phyloP scores from a whole-genome alignment of 2,797 vertebrate genomes.

The Lerista edwardsae region DNA sequence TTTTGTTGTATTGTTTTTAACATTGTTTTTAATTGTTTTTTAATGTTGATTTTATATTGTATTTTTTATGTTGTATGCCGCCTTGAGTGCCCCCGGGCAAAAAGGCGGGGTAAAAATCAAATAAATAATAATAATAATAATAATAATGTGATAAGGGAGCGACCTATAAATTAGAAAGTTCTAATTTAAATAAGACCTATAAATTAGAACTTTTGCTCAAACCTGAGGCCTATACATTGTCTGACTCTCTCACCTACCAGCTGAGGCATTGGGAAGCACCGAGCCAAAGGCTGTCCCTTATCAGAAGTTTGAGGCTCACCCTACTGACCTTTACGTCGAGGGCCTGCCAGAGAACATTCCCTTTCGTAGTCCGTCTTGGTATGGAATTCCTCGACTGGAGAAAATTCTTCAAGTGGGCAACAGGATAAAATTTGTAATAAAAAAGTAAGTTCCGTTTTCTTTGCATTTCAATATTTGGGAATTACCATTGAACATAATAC shows the following conservation, averaged over 20 bases:
- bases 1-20: too few relatives aligned
- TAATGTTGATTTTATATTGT: too few relatives aligned
- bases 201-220: not conserved
- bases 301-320: slow-evolving; percentile 81
- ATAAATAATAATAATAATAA: too few relatives aligned
- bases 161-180: not conserved
- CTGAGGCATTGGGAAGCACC: slow-evolving; percentile 76
- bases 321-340: slow-evolving; percentile 79
- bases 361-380: slow-evolving; percentile 82
- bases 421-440: slow-evolving; percentile 82
- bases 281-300: slow-evolving; percentile 82
- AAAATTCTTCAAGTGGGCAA: slow-evolving; percentile 78
- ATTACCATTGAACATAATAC: not conserved
- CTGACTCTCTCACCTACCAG: slow-evolving; percentile 62
- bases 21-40: too few relatives aligned
- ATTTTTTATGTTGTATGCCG: too few relatives aligned
- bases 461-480: not conserved
- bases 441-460: slow-evolving; percentile 70
- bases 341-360: slow-evolving; percentile 81
- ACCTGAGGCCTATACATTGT: not conserved
- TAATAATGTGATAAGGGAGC: not conserved
- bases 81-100: too few relatives aligned
- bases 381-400: slow-evolving; percentile 81
- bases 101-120: too few relatives aligned
- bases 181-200: too few relatives aligned